Base-by-base conservation (phyloP, 2,797 vertebrate species). In the Onychomys arenicola region DNA sequence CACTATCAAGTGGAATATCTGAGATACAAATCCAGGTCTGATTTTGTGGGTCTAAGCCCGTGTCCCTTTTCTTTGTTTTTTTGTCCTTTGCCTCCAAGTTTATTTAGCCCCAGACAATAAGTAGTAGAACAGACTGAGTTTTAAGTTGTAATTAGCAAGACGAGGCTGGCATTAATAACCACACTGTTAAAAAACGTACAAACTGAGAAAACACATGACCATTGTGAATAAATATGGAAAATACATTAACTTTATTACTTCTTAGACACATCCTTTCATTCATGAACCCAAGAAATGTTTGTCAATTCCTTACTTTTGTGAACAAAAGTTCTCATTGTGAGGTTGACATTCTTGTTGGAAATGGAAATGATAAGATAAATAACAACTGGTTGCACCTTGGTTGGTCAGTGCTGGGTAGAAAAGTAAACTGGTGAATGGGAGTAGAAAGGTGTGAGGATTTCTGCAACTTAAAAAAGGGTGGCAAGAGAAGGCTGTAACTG, bases 61-160 rank as follows among this genome's bases (percentile, higher is more conserved):
- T 32, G 13, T 12, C 29, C 34, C 21, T 27, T 71, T 49, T 92
- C 23, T 59, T 81, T 90, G 55, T 65, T 94, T 90, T 94, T 90
- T 75, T 73, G 55, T n/a, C 29, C 75, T 96, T 96, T 95, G 59
- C 11, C 34, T 96, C n/a, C 29, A 93, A 63, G 37, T 96, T 77
- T 12, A 86, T 40, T 78, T 93, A 90, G 34, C 23, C 6, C 13
- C 16, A 83, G 34, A 87, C 13, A 90, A 32, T 82, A 86, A 80
- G n/a, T 89, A 93, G 12, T 65, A 59, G 61, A 92, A 91, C 5
- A 93, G 40, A 69, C 12, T n/a, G 63, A 80, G 12, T 83, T 96
- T 59, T 94, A 83, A 89, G 57, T 69, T 91, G 49, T 75, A 91
- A 83, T 90, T 90, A 96, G 29, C 63, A 88, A 96, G 43, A 27